Evolutionary conservation across 2,797 vertebrate genomes (phyloP).

Genomic region (Epinephelus awoara): DNA sequence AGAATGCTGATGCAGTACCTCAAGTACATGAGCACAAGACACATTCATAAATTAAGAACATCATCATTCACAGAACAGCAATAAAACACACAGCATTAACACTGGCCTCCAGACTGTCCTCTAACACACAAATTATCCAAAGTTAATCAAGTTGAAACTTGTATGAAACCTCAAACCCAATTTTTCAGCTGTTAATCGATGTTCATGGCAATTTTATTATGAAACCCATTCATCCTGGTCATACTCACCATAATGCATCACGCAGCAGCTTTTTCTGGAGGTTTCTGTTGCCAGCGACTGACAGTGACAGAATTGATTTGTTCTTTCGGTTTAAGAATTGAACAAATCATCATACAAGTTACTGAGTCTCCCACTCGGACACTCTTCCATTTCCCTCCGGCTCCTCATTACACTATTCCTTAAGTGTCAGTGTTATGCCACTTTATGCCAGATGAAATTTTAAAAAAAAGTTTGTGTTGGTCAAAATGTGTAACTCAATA

Average conservation of each 20-base stretch:
- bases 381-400: background rate
- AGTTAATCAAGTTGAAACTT: slow-evolving; percentile 62
- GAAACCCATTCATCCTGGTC: slow-evolving; percentile 46
- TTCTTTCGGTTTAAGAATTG: slow-evolving; percentile 9
- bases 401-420: background rate
- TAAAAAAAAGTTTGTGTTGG: background rate
- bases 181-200: slow-evolving; percentile 59
- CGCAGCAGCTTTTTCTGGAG: background rate
- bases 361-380: background rate
- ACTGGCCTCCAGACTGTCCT: slow-evolving; percentile 39
- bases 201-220: slow-evolving; percentile 60
- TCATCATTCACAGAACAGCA: slow-evolving; percentile 37
- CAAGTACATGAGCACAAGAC: slow-evolving; percentile 27
- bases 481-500: slow-evolving; percentile 7
- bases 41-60: slow-evolving; percentile 44
- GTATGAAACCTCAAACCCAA: slow-evolving; percentile 48
- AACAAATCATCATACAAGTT: slow-evolving; percentile 16
- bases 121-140: slow-evolving; percentile 45
- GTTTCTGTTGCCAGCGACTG: slow-evolving; percentile 23
- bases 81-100: slow-evolving; percentile 44
- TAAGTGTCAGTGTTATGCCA: background rate
- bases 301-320: slow-evolving; percentile 22
- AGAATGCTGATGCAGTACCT: slow-evolving; percentile 18
- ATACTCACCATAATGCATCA: slow-evolving; percentile 37
- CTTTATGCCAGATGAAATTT: background rate